Percentiles rank a stretch among this genome's conserved stretches.
Conservation (phyloP, 2,888 invertebrate species). For the Monopis laevigella region DNA sequence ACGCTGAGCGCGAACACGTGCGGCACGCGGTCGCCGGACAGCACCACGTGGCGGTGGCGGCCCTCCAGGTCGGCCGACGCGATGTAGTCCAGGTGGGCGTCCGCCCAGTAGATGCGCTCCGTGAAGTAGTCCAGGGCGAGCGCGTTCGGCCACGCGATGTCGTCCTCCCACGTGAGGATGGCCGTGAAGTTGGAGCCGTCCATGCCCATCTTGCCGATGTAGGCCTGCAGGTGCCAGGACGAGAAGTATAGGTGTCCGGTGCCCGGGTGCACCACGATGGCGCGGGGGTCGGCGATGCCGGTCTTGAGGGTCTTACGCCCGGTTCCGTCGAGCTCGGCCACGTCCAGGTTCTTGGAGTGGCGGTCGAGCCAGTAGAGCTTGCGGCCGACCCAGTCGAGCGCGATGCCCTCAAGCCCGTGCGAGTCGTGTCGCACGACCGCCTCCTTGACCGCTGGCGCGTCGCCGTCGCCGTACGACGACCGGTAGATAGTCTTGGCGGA, state of each 20-base stretch:
- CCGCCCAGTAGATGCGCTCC: conserved; percentile 96
- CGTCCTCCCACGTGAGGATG: conserved; percentile 91
- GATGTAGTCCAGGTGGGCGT: conserved; percentile 97
- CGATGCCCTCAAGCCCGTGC: conserved; percentile 96
- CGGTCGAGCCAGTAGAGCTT: conserved; percentile 98
- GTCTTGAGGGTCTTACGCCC: conserved; percentile 89
- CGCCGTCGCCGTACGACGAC: conserved; percentile 68
- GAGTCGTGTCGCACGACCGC: conserved; percentile 92
- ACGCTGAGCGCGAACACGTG: conserved; percentile 95
- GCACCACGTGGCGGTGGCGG: conserved; percentile 80
- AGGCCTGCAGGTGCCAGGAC: conserved; percentile 96
- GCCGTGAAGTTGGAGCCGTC: conserved; percentile 92
- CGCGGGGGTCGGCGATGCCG: conserved; percentile 92
- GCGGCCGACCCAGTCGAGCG: conserved; percentile 95
- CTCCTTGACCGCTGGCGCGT: conserved; percentile 77
- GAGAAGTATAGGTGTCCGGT: conserved; percentile 94
- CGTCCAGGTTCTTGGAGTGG: conserved; percentile 94
- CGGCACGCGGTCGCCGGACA: conserved; percentile 85
- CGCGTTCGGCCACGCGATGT: conserved; percentile 99
- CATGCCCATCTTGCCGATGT: conserved; percentile 97
- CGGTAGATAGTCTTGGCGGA: conserved; percentile 94
- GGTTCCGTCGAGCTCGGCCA: conserved; percentile 92
- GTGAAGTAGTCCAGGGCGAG: conserved; percentile 96
- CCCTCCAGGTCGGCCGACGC: conserved; percentile 96
- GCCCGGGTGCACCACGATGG: conserved; percentile 94